Conservation (phyloP, 1,140 invertebrate species). For the Drosophila sturtevanti region DNA sequence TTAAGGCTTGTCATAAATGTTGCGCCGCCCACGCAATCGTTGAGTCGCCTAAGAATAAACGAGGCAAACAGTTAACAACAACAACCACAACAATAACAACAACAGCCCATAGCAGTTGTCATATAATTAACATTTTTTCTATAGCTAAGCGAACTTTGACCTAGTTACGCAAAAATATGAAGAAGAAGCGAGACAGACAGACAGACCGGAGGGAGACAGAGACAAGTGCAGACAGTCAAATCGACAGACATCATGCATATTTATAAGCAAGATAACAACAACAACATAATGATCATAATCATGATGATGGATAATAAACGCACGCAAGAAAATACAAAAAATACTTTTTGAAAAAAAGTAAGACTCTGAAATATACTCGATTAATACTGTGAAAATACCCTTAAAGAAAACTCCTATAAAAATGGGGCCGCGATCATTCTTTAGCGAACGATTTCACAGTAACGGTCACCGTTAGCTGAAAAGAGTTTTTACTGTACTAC, state of each 20-base stretch:
- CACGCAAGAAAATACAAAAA: conserved; percentile 2
- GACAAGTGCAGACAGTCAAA: conserved; percentile 50
- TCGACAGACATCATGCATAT: conserved; percentile 30
- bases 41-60: not conserved
- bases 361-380: not conserved
- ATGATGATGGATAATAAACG: not conserved
- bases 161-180: conserved; percentile 35
- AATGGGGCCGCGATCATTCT: no score
- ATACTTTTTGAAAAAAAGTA: not conserved
- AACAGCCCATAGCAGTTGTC: conserved; percentile 41
- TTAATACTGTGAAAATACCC: no score
- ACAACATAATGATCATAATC: not conserved
- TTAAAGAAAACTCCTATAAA: no score
- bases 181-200: not conserved
- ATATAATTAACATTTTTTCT: conserved; percentile 50
- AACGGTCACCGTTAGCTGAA: no score
- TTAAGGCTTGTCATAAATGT: conserved; percentile 49
- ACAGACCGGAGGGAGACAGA: conserved; percentile 19
- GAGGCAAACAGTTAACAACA: conserved; percentile 1
- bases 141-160: conserved; percentile 52
- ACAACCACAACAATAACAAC: conserved; percentile 13
- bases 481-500: no score
- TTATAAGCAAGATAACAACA: conserved; percentile 43
- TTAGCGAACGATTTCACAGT: no score
- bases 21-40: conserved; percentile 30